Evolutionary conservation across 2,888 invertebrate genomes (phyloP), one percentile per base, ranked within the genome.

Genomic region (Rhingia rostrata): DNA sequence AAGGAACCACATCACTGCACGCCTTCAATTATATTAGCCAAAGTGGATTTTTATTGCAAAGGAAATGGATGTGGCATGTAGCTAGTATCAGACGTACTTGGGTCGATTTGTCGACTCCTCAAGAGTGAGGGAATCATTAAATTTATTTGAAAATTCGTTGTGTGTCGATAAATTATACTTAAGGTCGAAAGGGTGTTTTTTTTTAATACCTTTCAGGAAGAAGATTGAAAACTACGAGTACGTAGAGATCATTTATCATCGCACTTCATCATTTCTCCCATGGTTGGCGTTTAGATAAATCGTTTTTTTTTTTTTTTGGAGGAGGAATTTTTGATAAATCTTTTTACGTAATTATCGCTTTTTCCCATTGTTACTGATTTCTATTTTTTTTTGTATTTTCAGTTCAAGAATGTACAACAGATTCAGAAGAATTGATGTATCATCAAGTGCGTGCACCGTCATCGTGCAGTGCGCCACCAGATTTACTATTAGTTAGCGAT

Each of bases 351-450:
- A 39, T 47, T 47, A 51, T 63, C 54, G 32, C 5, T 9, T 47
- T 69, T 41, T 51, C 60, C 73, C 22, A 33, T 14, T 45, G 30
- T 14, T 10, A 30, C 6, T 22, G 22, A 64, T 49, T 66, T 47
- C 30, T 74, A 10, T 61, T 64, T 10, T 56, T 56, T 64, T 84
- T 32, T 22, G 2, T 22, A 22, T 81, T 93, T 93, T 41, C 92
- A 94, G 94, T 94, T 58, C 94, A 93, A 86, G 94, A 94, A 90
- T 93, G 94, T 89, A 93, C 94, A 79, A 94, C 95, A 49, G 95
- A 95, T 89, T 95, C 95, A 0, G 95, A 95, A 88, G 95, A 95
- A 90, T 90, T 95, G 89, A 93, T 95, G 88, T 94, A 94, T 54
- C 91, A 91, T 87, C 92, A 91, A 87, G 90, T 91, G 53, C 92